Base-by-base conservation (phyloP, 2,888 invertebrate genomes). In the Agonum fuliginosum region DNA sequence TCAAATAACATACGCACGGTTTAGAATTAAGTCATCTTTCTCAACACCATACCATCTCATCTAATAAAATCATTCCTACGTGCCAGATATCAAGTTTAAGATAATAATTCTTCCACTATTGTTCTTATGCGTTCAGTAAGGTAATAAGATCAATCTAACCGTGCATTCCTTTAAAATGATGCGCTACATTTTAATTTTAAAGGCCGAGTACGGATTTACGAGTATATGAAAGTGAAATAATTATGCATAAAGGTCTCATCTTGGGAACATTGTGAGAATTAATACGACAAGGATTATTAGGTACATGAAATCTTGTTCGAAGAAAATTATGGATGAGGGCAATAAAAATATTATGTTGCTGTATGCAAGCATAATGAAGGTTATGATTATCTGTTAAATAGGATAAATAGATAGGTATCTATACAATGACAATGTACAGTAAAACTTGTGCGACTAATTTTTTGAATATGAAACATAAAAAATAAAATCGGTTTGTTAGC, bases 191-290 rank as follows among this genome's bases (percentile, higher is more conserved):
- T 37, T 14, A 67, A 67, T 67, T 67, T 37, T 6, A 67, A 67
- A 67, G 37, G 67, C 67, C 67, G 41, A 67, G 41, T 19, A 41
- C 43, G 22, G 43, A 54, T 54, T 10, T 4, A 12, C 54, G 54
- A 3, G 43, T 22, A 41, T 22, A 67, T 34, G 67, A 67, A 67
- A 67, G 67, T 67, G 67, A 12, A 67, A 22, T 12, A 43, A 67
- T 34, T 19, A 67, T 34, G 37, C 14, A 67, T 30, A 43, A 34
- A 67, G 54, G 54, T 67, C 37, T 54, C 22, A 54, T 54, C 54
- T 54, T 54, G 54, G 14, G 54, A 54, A 17, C 46, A 17, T 17
- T 46, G 46, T 46, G 17, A 46, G 46, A 27, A 54, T 27, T 54
- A 24, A 54, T 24, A 54, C 12, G 12, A 5, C 12, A n/a, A n/a